phyloP scores from a whole-genome alignment of 1,140 invertebrate species.

The Drosophila trapezifrons region DNA sequence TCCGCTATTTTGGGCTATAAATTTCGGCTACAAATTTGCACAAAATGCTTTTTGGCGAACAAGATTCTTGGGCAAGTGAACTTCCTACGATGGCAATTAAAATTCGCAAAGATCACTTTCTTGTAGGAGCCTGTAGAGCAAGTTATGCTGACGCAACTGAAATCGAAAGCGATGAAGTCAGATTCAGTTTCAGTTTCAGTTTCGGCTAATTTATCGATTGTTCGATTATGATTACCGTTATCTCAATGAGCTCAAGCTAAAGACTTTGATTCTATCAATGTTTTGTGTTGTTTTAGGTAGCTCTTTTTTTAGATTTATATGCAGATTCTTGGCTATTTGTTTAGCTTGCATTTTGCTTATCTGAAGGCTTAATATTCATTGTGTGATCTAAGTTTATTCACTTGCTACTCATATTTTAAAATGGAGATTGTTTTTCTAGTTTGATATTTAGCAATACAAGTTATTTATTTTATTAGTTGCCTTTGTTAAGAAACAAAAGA shows the following conservation, averaged over 20 bases:
- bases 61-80: slow-evolving; percentile 32
- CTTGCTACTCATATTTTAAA: not conserved
- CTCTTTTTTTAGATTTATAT: not conserved
- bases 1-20: slow-evolving; percentile 38
- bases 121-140: slow-evolving; percentile 30
- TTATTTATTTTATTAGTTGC: no score
- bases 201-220: slow-evolving; percentile 25
- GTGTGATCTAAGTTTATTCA: not conserved
- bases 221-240: slow-evolving; percentile 27
- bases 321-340: not conserved
- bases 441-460: no score
- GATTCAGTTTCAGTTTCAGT: slow-evolving; percentile 4
- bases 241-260: slow-evolving; percentile 7
- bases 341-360: not conserved
- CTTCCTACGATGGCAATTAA: slow-evolving; percentile 22
- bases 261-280: slow-evolving; percentile 1
- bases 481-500: no score
- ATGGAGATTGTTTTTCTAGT: not conserved
- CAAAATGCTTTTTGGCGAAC: slow-evolving; percentile 27
- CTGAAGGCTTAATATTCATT: not conserved
- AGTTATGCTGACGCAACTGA: slow-evolving; percentile 39
- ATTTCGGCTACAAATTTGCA: slow-evolving; percentile 43
- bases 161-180: slow-evolving; percentile 29
- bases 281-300: slow-evolving; percentile 3
- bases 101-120: slow-evolving; percentile 24